Conservation (phyloP, 2,797 vertebrate genomes). For the Orientallactaga sibirica region DNA sequence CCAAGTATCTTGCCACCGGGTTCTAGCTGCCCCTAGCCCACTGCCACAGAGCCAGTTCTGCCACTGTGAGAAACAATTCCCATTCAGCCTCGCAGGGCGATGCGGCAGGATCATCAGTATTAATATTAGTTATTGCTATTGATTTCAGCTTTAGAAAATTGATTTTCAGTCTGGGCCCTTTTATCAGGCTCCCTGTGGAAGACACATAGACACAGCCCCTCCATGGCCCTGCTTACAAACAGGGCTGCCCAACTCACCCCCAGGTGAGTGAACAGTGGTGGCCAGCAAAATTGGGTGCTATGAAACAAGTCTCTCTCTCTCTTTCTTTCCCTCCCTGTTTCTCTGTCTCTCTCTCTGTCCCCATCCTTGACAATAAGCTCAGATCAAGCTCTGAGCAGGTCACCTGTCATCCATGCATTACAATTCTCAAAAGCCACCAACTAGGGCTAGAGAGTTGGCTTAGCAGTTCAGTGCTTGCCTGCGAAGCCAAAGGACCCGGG, state of each 20-base stretch:
- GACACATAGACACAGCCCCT: conserved; percentile 66
- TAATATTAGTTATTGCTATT: conserved; percentile 89
- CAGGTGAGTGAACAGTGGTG: fast-evolving
- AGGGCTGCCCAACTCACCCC: background rate
- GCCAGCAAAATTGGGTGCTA: background rate
- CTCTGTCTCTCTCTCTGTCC: background rate
- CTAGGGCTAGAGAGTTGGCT: too few species aligned
- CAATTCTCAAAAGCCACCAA: background rate
- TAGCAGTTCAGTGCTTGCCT: too few species aligned
- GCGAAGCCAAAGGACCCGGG: too few species aligned
- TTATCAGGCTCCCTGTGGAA: conserved; percentile 86
- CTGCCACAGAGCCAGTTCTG: conserved; percentile 55
- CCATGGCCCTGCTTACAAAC: background rate
- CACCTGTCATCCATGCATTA: too few species aligned
- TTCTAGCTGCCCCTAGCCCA: background rate
- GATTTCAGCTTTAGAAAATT: conserved; percentile 89
- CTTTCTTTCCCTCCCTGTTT: too few species aligned
- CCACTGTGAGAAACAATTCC: conserved; percentile 81
- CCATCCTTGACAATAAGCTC: background rate
- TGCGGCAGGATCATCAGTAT: conserved; percentile 87
- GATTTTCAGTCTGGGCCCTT: conserved; percentile 87
- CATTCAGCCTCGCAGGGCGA: conserved; percentile 81
- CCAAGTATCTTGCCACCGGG: background rate
- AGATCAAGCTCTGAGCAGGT: fast-evolving
- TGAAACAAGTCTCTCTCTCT: too few species aligned